A percentile compares a stretch with the other conserved stretches of the same genome.
Evolutionary conservation across 2,888 invertebrate genomes (phyloP).

Genomic region (Machimus atricapillus): DNA sequence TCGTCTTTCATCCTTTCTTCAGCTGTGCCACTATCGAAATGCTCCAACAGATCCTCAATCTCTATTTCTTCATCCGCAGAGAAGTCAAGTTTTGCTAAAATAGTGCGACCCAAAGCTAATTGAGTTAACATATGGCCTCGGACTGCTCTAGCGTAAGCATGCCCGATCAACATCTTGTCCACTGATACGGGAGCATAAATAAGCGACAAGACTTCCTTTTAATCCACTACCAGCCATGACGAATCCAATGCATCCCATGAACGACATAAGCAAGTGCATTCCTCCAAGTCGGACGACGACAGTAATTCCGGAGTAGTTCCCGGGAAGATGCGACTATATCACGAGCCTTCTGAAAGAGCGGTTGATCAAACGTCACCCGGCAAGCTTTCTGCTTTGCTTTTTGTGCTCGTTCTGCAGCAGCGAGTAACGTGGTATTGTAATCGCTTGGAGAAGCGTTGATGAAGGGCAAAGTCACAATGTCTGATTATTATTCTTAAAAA

Average conservation of each 20-base stretch:
- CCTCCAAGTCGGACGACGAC: not conserved
- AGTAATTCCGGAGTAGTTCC: too few relatives aligned
- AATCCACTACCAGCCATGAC: not conserved
- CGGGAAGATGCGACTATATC: not conserved
- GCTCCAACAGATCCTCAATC: not conserved
- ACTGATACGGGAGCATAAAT: not conserved
- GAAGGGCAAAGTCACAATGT: not conserved
- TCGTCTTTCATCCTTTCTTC: not conserved
- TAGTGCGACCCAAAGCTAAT: not conserved
- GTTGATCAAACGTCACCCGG: not conserved
- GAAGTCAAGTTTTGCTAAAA: not conserved
- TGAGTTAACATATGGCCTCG: not conserved
- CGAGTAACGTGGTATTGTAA: not conserved
- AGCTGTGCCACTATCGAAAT: not conserved
- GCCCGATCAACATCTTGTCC: not conserved
- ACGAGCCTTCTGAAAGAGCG: not conserved
- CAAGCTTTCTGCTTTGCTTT: too few relatives aligned
- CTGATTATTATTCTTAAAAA: too few relatives aligned
- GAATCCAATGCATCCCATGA: not conserved
- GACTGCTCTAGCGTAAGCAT: not conserved
- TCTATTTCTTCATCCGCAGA: not conserved
- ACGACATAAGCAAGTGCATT: not conserved
- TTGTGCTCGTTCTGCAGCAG: not conserved
- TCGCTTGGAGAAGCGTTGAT: not conserved
- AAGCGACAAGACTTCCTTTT: not conserved